phyloP scores from a whole-genome alignment of 23 tunicate genomes.

The Oikopleura dioica region DNA sequence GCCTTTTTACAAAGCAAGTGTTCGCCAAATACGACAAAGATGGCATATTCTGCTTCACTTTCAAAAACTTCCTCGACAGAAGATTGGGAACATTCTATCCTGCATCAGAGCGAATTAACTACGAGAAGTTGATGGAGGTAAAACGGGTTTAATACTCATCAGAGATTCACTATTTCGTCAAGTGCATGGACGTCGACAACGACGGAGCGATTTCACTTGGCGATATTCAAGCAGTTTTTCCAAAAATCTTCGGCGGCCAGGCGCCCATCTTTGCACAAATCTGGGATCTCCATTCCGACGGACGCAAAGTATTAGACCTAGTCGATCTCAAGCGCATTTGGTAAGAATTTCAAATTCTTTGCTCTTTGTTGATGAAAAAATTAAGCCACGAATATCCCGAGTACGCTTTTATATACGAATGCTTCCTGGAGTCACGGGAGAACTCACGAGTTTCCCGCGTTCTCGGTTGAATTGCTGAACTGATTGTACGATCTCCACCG shows the following conservation, averaged over 20 bases:
- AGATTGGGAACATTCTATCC: not conserved
- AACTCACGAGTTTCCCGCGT: no score
- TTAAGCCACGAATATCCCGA: no score
- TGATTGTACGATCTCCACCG: no score
- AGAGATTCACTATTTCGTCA: not conserved
- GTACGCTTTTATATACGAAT: no score
- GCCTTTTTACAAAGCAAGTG: not conserved
- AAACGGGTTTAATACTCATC: not conserved
- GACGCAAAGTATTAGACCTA: constrained; percentile 1
- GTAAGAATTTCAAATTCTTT: no score
- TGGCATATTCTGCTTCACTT: constrained; percentile 6
- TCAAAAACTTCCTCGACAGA: not conserved
- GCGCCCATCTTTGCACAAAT: not conserved
- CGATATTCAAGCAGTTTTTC: not conserved
- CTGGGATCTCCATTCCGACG: not conserved
- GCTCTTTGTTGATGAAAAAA: no score
- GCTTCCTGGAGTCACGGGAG: no score
- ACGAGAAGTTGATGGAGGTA: not conserved
- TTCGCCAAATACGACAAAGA: not conserved
- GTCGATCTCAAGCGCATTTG: no score
- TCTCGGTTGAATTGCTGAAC: no score
- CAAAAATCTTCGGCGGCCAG: not conserved
- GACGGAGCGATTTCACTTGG: not conserved
- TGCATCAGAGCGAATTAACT: not conserved
- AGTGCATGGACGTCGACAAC: not conserved